Percentiles rank a stretch among this genome's conserved stretches.
Evolutionary conservation across 2,888 invertebrate genomes (phyloP).

Genomic region (Tenthredo amoena): DNA sequence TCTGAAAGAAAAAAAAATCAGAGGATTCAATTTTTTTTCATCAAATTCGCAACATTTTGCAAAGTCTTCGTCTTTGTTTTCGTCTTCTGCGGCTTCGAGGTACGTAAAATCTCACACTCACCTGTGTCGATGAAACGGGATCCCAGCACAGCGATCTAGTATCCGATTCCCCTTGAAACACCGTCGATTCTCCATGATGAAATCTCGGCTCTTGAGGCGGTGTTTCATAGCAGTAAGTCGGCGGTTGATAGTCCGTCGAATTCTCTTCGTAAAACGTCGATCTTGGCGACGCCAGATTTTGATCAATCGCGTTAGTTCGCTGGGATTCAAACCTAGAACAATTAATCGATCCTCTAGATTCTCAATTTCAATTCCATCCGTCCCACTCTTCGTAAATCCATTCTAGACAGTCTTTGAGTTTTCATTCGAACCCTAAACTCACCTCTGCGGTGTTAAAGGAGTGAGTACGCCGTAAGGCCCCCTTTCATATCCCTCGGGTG

Average conservation of each 20-base stretch:
- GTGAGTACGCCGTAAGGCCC: constrained; percentile 69
- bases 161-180: constrained; percentile 59
- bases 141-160: constrained; percentile 69
- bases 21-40: background rate
- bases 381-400: background rate
- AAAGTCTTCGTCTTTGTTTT: background rate
- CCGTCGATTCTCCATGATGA: constrained; percentile 61
- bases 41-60: background rate
- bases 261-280: constrained; percentile 71
- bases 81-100: background rate
- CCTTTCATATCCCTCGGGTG: constrained; percentile 70
- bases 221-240: constrained; percentile 72
- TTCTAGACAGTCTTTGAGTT: background rate
- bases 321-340: constrained; percentile 66
- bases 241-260: constrained; percentile 69
- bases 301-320: constrained; percentile 61
- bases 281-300: constrained; percentile 64
- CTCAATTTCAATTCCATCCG: background rate
- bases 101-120: constrained; percentile 54
- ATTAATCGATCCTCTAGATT: background rate
- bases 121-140: constrained; percentile 66
- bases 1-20: constrained; percentile 57
- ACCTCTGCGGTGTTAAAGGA: constrained; percentile 73
- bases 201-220: constrained; percentile 71
- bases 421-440: constrained; percentile 50